Conservation (phyloP, 2,113 vertebrate genomes). For the Mobula birostris region DNA sequence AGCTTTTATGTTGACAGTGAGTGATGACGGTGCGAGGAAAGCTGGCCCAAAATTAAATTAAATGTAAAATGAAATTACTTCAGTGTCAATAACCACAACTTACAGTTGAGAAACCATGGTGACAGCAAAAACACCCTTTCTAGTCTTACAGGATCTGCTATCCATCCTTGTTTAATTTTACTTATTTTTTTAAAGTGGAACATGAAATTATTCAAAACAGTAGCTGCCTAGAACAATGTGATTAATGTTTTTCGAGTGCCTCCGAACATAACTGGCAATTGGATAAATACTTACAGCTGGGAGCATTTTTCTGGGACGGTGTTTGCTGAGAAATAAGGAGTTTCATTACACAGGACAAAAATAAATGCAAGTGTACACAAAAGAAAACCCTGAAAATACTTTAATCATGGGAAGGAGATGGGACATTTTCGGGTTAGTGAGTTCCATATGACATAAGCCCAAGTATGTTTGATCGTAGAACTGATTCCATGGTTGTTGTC, state of each 20-base stretch:
- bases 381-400: not conserved
- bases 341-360: not conserved
- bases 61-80: conserved; percentile 20
- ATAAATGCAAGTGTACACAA: not conserved
- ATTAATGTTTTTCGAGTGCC: conserved; percentile 52
- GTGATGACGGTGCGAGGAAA: not conserved
- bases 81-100: not conserved
- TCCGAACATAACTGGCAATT: conserved; percentile 54
- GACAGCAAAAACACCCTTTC: not conserved
- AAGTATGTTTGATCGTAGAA: not conserved
- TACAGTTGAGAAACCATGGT: not conserved
- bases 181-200: not conserved
- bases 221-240: conserved; percentile 52
- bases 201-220: conserved; percentile 55
- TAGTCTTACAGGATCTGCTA: not conserved
- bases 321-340: conserved; percentile 47
- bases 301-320: conserved; percentile 55
- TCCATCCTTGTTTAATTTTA: not conserved
- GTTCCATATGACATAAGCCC: not conserved
- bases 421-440: not conserved
- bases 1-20: conserved; percentile 29
- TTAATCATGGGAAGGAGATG: not conserved
- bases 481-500: not conserved
- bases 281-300: conserved; percentile 62
- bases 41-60: conserved; percentile 20